Base-by-base conservation (phyloP, 2,888 invertebrate genomes). In the Pseudanteris insignis region DNA sequence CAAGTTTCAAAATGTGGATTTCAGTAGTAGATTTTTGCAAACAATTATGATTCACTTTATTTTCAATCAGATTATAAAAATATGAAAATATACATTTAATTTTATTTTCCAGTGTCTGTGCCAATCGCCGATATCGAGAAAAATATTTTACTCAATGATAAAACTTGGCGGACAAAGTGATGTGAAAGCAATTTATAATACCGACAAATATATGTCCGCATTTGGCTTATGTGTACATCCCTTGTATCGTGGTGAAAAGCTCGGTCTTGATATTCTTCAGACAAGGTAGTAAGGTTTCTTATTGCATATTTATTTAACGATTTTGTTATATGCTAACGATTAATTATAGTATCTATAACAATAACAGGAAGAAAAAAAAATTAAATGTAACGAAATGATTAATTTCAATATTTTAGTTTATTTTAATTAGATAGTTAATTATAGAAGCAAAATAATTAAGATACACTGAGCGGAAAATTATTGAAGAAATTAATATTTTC, bases 211-310 rank as follows among this genome's bases (percentile, higher is more conserved):
- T 64, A 58, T 81, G 54, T 51, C 63, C 9, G 77, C 77, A 6
- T 47, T 77, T 44, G 81, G 81, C 5, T 64, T 81, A 50, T 72
- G 73, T 36, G 78, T 78, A 10, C 40, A 70, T 37, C 75, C 74
- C 1, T 46, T 63, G 29, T 81, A 70, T 53, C 69, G 80, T 18
- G 79, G 81, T 7, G 73, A 79, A 59, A 73, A 74, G 12, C 57
- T 77, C 7, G 77, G 72, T 10, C 57, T 67, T n/a, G 47, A 67
- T 15, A 59, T 77, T 14, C 66, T 76, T 6, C 28, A 61, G 37
- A 66, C 71, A 7, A 67, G 83, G 70, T 72, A 47, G 12, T 36
- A n/a, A n/a, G n/a, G n/a, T n/a, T n/a, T n/a, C n/a, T n/a, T n/a
- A n/a, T 32, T 8, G 10, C 21, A 37, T 7, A 47, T 24, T 36